Percentiles rank a stretch among this genome's conserved stretches.
Conservation (phyloP, 1,140 invertebrate species). For the Melitaea cinxia region DNA sequence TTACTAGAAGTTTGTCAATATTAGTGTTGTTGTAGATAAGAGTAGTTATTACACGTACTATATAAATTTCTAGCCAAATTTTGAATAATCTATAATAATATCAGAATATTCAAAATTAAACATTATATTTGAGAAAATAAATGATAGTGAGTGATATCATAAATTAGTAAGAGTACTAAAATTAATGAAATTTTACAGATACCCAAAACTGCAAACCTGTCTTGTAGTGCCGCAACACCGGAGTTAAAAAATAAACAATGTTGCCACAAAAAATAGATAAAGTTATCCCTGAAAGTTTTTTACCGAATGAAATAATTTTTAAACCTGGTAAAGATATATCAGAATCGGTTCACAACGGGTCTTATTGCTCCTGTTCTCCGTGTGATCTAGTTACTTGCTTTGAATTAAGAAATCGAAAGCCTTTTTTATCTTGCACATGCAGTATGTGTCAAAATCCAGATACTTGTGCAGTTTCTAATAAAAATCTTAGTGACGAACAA, state of each 20-base stretch:
- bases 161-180: too few species aligned
- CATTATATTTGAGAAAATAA: too few species aligned
- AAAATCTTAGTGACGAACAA: constrained; percentile 6
- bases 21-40: too few species aligned
- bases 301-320: neutral
- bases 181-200: constrained; percentile 10
- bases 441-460: constrained; percentile 26
- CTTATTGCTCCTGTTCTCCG: constrained; percentile 49
- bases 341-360: neutral
- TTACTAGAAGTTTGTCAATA: too few species aligned
- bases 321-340: neutral
- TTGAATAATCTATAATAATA: too few species aligned
- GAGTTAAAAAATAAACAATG: constrained; percentile 4
- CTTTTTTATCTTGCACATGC: constrained; percentile 37
- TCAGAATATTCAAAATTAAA: too few species aligned
- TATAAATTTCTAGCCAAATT: too few species aligned
- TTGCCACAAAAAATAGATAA: constrained; percentile 14
- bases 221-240: neutral
- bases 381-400: constrained; percentile 49
- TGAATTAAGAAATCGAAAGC: constrained; percentile 31
- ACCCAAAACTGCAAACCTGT: neutral
- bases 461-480: neutral
- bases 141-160: neutral
- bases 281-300: neutral
- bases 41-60: too few species aligned